These are phyloP conservation scores for Aleiodes alternator DNA, from an alignment of 2,888 invertebrate species.

Conservation along the genomic window DNA sequence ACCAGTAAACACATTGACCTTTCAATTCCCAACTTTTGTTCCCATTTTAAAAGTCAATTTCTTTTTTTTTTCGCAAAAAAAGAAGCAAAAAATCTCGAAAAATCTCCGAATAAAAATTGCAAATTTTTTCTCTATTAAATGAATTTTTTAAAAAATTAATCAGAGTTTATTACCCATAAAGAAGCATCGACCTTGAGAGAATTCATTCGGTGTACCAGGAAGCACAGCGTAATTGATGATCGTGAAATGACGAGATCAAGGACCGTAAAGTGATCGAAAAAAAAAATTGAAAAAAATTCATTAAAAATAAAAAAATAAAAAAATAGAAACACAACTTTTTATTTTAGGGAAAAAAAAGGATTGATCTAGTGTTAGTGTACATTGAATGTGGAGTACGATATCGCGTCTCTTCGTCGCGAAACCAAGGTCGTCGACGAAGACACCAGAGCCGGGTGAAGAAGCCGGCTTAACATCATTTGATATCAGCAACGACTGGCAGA, in stretches of 20 bases:
- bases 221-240: not conserved
- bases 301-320: not conserved
- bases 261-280: not conserved
- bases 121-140: too few relatives aligned
- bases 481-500: constrained; percentile 53
- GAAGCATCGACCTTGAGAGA: constrained; percentile 2
- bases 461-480: constrained; percentile 44
- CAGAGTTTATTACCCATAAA: not conserved
- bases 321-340: not conserved
- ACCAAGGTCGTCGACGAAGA: constrained; percentile 64
- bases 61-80: too few relatives aligned
- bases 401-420: constrained; percentile 71
- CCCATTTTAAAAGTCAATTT: too few relatives aligned
- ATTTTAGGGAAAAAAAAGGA: not conserved
- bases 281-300: not conserved
- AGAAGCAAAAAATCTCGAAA: too few relatives aligned
- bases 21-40: not conserved
- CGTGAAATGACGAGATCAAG: constrained; percentile 20
- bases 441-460: constrained; percentile 59
- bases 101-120: too few relatives aligned
- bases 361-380: not conserved
- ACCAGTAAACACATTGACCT: constrained; percentile 2
- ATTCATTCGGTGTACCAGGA: not conserved
- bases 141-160: not conserved
- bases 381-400: constrained; percentile 75